Evolutionary conservation across 2,113 vertebrate species (phyloP), one percentile per base, ranked within the genome.

Genomic region (Leucopsar rothschildi): DNA sequence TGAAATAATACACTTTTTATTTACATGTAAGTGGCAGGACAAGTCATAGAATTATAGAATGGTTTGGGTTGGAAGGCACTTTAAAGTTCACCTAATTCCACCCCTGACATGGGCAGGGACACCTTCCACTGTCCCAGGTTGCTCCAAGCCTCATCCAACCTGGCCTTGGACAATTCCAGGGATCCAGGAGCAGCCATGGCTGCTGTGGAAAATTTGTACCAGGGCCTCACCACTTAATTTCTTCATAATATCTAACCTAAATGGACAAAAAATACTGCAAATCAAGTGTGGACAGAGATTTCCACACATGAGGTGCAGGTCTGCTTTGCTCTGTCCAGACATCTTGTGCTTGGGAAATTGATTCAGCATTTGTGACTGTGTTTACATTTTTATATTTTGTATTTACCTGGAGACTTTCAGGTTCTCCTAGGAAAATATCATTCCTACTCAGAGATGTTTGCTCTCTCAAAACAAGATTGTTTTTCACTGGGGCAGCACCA

Each of bases 101-200:
- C 8, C 3, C 23, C 45, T 39, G 5, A 11, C n/a, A 22, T 12
- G 9, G 12, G 6, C 20, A 75, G 20, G 25, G 29, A 35, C 29
- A 69, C 0, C 1, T 82, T 16, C 45, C 31, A 61, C 35, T 8
- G 0, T 4, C 1, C 40, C 63, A 63, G 25, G 10, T 0, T 23
- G 2, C 18, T 69, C 21, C 18, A 69, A 55, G 21, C 2, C 4
- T 4, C 0, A 0, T 61, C 63, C 47, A 61, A 0, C 17, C 29
- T 35, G 40, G n/a, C 5, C 29, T 35, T 55, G 40, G 21, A 35
- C 40, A 61, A 4, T 76, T 27, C 22, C 79, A 82, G 31, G 25
- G 25, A 42, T 55, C 11, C 15, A 76, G 29, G 15, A 8, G 12
- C 3, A 53, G 20, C 6, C 78, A 45, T 39, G 75, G 1, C 4